phyloP scores from a whole-genome alignment of 2,797 vertebrate species.

The Vireo griseus region DNA sequence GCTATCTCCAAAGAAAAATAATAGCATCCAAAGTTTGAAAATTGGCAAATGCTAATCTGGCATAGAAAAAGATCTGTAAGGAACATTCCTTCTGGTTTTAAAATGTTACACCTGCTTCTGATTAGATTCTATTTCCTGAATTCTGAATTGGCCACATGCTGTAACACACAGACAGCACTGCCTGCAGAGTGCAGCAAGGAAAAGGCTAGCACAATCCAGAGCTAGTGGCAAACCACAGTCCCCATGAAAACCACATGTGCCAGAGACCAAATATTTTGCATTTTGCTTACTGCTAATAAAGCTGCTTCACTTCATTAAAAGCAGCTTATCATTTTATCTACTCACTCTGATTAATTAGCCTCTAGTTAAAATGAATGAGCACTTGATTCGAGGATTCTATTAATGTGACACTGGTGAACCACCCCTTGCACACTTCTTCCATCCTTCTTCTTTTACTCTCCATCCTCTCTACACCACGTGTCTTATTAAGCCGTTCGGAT shows the following conservation, averaged over 20 bases:
- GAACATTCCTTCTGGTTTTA: not conserved
- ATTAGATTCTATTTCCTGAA: not conserved
- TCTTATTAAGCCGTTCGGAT: accelerated
- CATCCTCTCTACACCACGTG: not conserved
- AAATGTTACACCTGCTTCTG: not conserved
- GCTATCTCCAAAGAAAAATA: not conserved
- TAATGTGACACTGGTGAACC: constrained; percentile 23
- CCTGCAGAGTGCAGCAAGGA: not conserved
- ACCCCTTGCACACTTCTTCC: not conserved
- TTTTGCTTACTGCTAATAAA: constrained; percentile 62
- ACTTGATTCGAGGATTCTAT: constrained; percentile 51
- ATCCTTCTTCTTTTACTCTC: not conserved
- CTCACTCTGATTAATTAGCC: constrained; percentile 66
- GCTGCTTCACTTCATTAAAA: constrained; percentile 67
- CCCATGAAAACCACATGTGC: constrained; percentile 27
- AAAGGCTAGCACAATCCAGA: not conserved
- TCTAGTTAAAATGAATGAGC: constrained; percentile 60
- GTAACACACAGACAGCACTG: not conserved
- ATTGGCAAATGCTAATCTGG: not conserved
- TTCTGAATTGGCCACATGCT: not conserved
- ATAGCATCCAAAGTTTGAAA: not conserved
- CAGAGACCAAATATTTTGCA: constrained; percentile 42
- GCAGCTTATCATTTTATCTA: constrained; percentile 64
- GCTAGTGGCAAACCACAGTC: not conserved
- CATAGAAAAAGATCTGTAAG: not conserved